Percentiles rank a stretch among this genome's conserved stretches.
These are phyloP conservation scores for Nemapogon koenigi DNA, from an alignment of 2,888 invertebrate genomes.

Conservation along the genomic window DNA sequence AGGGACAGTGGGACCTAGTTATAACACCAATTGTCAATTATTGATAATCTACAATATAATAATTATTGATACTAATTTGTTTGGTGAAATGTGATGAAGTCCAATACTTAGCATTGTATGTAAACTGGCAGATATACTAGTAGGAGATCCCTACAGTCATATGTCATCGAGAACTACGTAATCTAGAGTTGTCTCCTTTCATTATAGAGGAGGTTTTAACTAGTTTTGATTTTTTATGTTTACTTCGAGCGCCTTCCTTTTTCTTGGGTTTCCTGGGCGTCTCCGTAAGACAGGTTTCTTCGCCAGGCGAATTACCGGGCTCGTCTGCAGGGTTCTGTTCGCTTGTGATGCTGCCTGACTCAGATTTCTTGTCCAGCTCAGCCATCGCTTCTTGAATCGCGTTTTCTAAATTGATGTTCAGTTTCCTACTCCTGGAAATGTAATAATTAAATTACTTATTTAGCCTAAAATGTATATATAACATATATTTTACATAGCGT, in stretches of 20 bases:
- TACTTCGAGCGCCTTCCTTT: not conserved
- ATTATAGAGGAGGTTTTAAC: too few relatives aligned
- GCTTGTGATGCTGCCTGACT: constrained; percentile 23
- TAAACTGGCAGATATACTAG: too few relatives aligned
- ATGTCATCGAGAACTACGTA: constrained; percentile 60
- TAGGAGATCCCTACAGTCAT: too few relatives aligned
- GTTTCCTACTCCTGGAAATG: constrained; percentile 83
- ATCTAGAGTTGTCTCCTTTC: constrained; percentile 36
- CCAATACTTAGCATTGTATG: too few relatives aligned
- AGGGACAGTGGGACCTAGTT: too few relatives aligned
- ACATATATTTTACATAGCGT: not conserved
- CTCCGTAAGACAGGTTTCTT: constrained; percentile 12
- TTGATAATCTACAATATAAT: too few relatives aligned
- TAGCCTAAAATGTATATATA: not conserved
- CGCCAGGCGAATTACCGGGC: constrained; percentile 16
- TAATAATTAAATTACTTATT: not conserved
- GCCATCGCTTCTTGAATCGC: constrained; percentile 94
- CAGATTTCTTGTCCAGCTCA: constrained; percentile 78
- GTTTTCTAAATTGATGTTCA: constrained; percentile 87
- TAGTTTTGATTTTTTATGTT: constrained; percentile 22
- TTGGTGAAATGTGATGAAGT: too few relatives aligned
- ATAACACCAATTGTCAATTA: too few relatives aligned
- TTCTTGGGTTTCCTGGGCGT: not conserved
- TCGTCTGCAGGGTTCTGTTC: constrained; percentile 34
- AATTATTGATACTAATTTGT: too few relatives aligned